Conservation (phyloP, 2,113 vertebrate genomes). For the Elachura formosa region DNA sequence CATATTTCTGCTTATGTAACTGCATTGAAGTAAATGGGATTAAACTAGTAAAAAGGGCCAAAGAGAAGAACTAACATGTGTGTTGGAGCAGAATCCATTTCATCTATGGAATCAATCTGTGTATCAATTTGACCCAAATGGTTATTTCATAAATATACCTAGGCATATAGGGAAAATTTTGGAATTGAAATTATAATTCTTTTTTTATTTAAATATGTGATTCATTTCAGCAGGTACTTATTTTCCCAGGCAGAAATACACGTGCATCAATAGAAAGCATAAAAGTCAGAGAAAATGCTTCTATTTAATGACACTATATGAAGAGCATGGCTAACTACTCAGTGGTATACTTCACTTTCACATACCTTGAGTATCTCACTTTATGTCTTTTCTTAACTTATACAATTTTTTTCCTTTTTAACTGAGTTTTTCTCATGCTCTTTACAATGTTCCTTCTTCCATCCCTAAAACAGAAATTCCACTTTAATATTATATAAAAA, state of each 20-base stretch:
- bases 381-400: background rate
- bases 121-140: background rate
- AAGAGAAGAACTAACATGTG: background rate
- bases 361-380: background rate
- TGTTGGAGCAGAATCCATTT: background rate
- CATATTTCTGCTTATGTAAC: background rate
- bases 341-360: background rate
- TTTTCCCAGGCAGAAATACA: background rate
- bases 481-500: background rate
- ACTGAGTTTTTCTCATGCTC: background rate
- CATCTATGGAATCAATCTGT: background rate
- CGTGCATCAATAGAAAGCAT: background rate
- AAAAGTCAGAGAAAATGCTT: background rate
- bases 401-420: background rate
- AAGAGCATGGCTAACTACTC: background rate
- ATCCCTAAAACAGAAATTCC: background rate
- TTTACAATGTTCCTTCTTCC: background rate
- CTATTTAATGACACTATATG: background rate
- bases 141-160: background rate
- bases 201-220: background rate
- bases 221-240: background rate
- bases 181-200: background rate
- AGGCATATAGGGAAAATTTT: background rate
- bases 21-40: background rate
- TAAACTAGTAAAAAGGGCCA: background rate